Evolutionary conservation across 1,140 invertebrate species (phyloP).

Genomic region (Drosophila baimaii): DNA sequence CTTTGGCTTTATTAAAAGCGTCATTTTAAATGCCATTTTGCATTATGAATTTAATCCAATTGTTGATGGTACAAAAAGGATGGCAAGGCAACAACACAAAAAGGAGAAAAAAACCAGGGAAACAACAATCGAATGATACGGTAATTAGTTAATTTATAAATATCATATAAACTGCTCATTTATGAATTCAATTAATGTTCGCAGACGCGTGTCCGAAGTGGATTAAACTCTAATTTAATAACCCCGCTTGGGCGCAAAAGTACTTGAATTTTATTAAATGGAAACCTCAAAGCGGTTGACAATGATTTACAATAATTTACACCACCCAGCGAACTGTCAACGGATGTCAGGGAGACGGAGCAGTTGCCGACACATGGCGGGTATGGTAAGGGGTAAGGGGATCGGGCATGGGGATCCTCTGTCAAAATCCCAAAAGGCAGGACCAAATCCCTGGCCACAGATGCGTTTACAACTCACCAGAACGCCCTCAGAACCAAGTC

Average conservation of each 20-base stretch:
- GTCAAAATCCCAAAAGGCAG: conserved; percentile 48
- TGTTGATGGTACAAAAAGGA: conserved; percentile 33
- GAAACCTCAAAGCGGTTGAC: conserved; percentile 41
- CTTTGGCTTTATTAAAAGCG: conserved; percentile 63
- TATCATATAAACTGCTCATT: conserved; percentile 79
- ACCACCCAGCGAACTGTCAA: conserved; percentile 62
- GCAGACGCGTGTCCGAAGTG: conserved; percentile 65
- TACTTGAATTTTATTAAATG: conserved; percentile 42
- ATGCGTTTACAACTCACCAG: conserved; percentile 63
- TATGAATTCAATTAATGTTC: conserved; percentile 78
- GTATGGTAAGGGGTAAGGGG: too few relatives aligned
- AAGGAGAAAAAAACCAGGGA: conserved; percentile 17
- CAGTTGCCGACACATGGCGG: conserved; percentile 73
- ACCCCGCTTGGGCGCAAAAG: conserved; percentile 35
- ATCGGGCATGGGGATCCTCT: not conserved
- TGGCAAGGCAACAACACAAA: not conserved
- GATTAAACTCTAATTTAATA: conserved; percentile 81
- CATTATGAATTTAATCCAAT: conserved; percentile 75
- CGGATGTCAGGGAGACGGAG: conserved; percentile 18
- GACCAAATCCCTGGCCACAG: conserved; percentile 42
- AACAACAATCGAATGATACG: conserved; percentile 64
- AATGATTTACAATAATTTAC: conserved; percentile 53
- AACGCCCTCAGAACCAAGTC: conserved; percentile 37
- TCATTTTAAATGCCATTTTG: conserved; percentile 72
- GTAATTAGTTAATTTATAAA: conserved; percentile 80